A percentile compares a stretch with the other conserved stretches of the same genome.
phyloP scores from a whole-genome alignment of 1,140 invertebrate genomes.

The Rhopalosiphum maidis region DNA sequence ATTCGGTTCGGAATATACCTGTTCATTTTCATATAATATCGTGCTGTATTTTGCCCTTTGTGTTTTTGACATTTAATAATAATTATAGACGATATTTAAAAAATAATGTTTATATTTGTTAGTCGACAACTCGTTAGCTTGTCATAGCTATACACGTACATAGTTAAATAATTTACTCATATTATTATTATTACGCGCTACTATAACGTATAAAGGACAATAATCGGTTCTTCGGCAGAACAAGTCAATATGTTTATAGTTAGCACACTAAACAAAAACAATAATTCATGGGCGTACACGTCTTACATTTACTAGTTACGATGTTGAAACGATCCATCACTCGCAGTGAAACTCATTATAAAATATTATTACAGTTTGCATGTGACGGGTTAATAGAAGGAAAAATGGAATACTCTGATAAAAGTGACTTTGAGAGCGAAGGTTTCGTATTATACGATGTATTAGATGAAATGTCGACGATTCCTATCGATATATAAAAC shows the following conservation, averaged over 20 bases:
- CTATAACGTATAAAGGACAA: neutral
- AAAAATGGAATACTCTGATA: neutral
- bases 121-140: too few relatives aligned
- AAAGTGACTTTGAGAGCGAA: constrained; percentile 37
- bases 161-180: too few relatives aligned
- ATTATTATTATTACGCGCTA: neutral
- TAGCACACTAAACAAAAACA: neutral
- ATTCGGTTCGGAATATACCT: too few relatives aligned
- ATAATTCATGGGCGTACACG: neutral
- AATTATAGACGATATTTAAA: too few relatives aligned
- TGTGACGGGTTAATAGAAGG: constrained; percentile 27
- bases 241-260: neutral
- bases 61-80: too few relatives aligned
- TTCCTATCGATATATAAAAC: neutral
- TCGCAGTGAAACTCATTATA: constrained; percentile 34
- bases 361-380: constrained; percentile 22
- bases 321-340: neutral
- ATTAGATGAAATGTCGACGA: neutral
- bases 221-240: neutral
- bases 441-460: neutral
- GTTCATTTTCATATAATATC: too few relatives aligned
- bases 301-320: neutral
- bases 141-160: too few relatives aligned
- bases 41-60: too few relatives aligned
- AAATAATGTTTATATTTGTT: too few relatives aligned